Evolutionary conservation across 2,113 vertebrate species (phyloP), one percentile per base, ranked within the genome.

Genomic region (Ctenodactylus gundi): DNA sequence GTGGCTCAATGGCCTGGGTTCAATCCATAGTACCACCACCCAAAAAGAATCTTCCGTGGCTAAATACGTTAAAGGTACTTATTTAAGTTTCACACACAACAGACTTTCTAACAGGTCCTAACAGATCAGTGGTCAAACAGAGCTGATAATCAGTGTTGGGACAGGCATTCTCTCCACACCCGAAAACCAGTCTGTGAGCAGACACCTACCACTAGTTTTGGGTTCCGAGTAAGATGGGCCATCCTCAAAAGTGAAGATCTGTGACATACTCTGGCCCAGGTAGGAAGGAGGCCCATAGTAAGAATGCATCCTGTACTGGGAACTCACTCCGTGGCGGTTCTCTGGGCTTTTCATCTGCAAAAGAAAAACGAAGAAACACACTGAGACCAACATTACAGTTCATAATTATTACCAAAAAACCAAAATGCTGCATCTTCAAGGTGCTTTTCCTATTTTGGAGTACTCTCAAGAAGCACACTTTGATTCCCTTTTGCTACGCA

Each of bases 281-380:
- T 99, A 99, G 58, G 99, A 98, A 44, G 98, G 93, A 2, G 98
- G 97, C 0, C 99, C 98, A 92, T 99, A 99, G 97, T 99, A 99
- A 44, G 99, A 99, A 80, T 99, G 99, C 99, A 99, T 99, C 95
- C 97, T 98, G 98, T 99, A 99, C 98, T 99, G 99, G 29, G 99
- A 98, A 72, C 98, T 96, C 98, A 99, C 6, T 0, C 98, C 72
- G 7, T 99, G 99, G 94, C 98, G 98, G 78, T 98, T 98, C 67
- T 99, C 99, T 13, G 98, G 89, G 46, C 96, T 98, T 64, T 99
- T 99, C 98, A 99, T 98, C 99, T 99, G 98, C 31, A 58, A 34
- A 36, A 60, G 60, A 6, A 7, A 75, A 97, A 96, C 91, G 58
- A 81, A 85, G 51, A 93, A 93, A 93, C 49, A 65, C 44, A 27